Conservation (phyloP, 1,140 invertebrate genomes). For the Aphaenogaster ashmeadi region DNA sequence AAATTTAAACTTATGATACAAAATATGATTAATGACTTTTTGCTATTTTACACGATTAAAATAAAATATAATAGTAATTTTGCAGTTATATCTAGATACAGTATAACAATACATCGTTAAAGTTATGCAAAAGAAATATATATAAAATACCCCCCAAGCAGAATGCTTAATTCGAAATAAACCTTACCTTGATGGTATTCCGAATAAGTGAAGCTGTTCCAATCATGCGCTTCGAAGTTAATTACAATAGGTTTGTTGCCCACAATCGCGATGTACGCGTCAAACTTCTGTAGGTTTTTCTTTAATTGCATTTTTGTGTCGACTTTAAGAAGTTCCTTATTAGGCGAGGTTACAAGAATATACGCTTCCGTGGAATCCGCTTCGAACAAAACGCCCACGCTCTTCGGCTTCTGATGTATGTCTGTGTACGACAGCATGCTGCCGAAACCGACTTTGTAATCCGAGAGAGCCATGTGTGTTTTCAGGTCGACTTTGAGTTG, state of each 20-base stretch:
- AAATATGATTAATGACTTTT: not conserved
- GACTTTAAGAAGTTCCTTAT: conserved; percentile 87
- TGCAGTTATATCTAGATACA: not conserved
- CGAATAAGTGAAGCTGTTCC: conserved; percentile 88
- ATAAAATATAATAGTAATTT: not conserved
- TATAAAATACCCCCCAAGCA: not conserved
- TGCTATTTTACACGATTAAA: not conserved
- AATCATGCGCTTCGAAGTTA: conserved; percentile 87
- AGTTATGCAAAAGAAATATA: not conserved
- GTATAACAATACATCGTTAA: not conserved
- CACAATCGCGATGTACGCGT: conserved; percentile 86
- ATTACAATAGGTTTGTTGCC: conserved; percentile 85
- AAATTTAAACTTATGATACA: not conserved
- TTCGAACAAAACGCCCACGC: conserved; percentile 82
- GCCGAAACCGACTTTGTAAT: conserved; percentile 80
- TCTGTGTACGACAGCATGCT: conserved; percentile 83
- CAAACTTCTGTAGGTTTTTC: conserved; percentile 86
- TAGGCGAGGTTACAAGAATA: conserved; percentile 86
- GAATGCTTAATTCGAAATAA: not conserved
- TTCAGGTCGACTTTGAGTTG: conserved; percentile 85
- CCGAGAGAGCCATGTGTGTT: conserved; percentile 78
- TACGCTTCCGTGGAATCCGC: conserved; percentile 84
- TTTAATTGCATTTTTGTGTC: conserved; percentile 85
- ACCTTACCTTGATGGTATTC: conserved; percentile 86
- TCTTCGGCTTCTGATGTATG: conserved; percentile 82